Evolutionary conservation across 2,113 vertebrate species (phyloP).

Genomic region (Cebidichthys violaceus): DNA sequence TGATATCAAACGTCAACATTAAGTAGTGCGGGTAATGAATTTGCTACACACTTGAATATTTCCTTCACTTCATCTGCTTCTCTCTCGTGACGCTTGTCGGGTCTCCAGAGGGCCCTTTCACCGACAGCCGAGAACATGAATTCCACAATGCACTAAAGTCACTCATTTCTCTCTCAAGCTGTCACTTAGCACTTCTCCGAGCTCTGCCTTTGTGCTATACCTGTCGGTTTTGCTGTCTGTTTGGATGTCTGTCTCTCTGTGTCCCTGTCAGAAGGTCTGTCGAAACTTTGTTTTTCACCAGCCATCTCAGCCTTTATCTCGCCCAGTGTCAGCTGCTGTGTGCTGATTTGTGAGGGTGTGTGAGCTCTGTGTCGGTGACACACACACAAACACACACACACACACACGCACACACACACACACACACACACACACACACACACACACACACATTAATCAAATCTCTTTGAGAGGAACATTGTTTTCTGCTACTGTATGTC

Average conservation of each 20-base stretch:
- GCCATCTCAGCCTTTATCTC: slow-evolving; percentile 37
- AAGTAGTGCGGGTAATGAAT: slow-evolving; percentile 26
- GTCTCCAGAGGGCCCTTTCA: slow-evolving; percentile 52
- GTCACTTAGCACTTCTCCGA: slow-evolving; percentile 61
- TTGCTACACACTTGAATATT: slow-evolving; percentile 14
- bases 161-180: slow-evolving; percentile 66
- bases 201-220: slow-evolving; percentile 54
- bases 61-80: slow-evolving; percentile 17
- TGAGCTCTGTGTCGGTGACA: neutral
- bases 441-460: neutral
- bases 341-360: neutral
- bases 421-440: neutral
- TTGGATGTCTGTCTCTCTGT: slow-evolving; percentile 55
- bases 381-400: neutral
- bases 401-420: neutral
- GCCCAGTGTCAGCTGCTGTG: neutral
- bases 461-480: neutral
- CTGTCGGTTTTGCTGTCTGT: slow-evolving; percentile 60
- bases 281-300: slow-evolving; percentile 53
- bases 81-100: slow-evolving; percentile 34
- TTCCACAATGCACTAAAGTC: slow-evolving; percentile 64
- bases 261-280: slow-evolving; percentile 55
- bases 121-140: slow-evolving; percentile 58
- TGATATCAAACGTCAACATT: slow-evolving; percentile 31
- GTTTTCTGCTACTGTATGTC: neutral